These are phyloP conservation scores for Rhynchonycteris naso DNA, from an alignment of 2,797 vertebrate genomes.

Conservation along the genomic window DNA sequence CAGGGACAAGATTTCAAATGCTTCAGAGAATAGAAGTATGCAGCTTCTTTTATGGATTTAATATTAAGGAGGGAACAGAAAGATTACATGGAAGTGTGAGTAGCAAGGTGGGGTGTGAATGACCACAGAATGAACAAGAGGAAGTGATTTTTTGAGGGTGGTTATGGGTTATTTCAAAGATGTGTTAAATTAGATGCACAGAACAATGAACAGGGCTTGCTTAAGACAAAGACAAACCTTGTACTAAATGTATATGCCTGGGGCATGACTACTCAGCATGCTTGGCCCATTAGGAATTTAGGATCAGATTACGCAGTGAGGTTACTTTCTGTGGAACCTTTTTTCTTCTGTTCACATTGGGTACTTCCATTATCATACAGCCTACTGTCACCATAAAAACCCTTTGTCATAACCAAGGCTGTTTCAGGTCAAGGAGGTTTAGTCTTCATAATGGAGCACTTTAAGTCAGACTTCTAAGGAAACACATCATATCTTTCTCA, in stretches of 20 bases:
- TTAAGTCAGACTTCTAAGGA: neutral
- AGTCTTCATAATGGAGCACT: neutral
- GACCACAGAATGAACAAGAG: neutral
- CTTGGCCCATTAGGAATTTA: neutral
- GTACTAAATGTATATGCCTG: neutral
- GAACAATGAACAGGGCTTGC: neutral
- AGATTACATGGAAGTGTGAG: neutral
- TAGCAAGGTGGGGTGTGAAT: neutral
- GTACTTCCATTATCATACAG: neutral
- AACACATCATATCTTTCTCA: neutral
- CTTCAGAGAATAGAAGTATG: neutral
- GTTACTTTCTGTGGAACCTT: neutral
- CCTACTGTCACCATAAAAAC: neutral
- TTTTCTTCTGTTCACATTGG: neutral
- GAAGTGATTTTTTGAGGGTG: neutral
- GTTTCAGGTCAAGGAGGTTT: neutral
- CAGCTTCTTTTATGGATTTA: neutral
- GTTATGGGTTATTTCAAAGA: neutral
- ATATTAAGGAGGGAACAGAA: neutral
- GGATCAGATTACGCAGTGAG: neutral
- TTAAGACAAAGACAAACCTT: neutral
- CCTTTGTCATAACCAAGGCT: neutral
- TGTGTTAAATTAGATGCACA: neutral
- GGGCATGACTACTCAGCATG: neutral
- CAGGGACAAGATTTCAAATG: neutral